Evolutionary conservation across 2,797 vertebrate genomes (phyloP).

Genomic region (Benthosema pterotum): DNA sequence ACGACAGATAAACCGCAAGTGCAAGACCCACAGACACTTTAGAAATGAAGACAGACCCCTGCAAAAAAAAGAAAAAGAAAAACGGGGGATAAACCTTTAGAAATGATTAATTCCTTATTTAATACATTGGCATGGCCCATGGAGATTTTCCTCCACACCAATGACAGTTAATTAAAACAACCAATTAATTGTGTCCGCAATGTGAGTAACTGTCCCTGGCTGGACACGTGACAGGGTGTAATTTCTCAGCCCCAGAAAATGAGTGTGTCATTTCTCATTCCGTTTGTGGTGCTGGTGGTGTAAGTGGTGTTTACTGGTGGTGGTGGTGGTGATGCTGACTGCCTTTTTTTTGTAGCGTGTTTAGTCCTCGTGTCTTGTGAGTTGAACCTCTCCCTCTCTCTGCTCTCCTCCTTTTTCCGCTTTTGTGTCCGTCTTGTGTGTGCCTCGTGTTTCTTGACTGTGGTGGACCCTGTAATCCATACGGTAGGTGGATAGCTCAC

Average conservation of each 20-base stretch:
- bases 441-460: constrained; percentile 79
- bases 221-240: constrained; percentile 1
- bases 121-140: constrained; percentile 34
- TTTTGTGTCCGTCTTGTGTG: constrained; percentile 78
- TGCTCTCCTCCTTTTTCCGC: constrained; percentile 72
- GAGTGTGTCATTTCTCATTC: constrained; percentile 78
- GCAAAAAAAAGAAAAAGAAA: too few species aligned
- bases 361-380: constrained; percentile 78
- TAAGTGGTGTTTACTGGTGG: constrained; percentile 17
- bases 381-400: constrained; percentile 82
- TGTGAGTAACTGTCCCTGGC: constrained; percentile 31
- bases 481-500: constrained; percentile 86
- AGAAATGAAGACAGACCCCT: neutral
- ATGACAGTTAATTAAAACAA: constrained; percentile 60
- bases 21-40: neutral
- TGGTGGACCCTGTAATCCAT: constrained; percentile 75
- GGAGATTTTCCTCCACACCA: constrained; percentile 28
- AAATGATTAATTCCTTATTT: constrained; percentile 32
- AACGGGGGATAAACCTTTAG: constrained; percentile 12
- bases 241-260: constrained; percentile 14
- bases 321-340: constrained; percentile 66
- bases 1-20: constrained; percentile 12
- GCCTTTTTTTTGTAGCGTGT: constrained; percentile 69
- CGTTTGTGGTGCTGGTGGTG: constrained; percentile 30
- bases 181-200: constrained; percentile 39